Evolutionary conservation across 1,140 invertebrate genomes (phyloP), one percentile per base, ranked within the genome.

Genomic region (Sycophaga agraensis): DNA sequence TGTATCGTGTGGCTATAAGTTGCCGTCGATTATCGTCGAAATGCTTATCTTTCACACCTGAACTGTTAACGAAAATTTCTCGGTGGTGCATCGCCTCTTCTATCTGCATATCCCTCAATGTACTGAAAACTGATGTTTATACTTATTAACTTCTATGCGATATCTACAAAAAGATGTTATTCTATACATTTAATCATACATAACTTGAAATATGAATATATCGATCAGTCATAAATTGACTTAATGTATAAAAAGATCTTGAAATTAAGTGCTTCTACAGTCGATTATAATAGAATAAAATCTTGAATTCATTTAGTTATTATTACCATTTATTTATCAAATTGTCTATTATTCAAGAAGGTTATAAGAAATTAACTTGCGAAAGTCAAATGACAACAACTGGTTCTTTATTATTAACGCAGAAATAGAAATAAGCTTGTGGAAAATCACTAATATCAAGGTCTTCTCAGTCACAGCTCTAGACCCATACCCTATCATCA

Each of bases 71-170:
- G 43, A 56, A 37, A 56, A 55, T 35, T 62, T 22, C 24, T 35
- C 26, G 22, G 19, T 56, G 51, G 11, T 49, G 34, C 69, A 67
- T 65, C 55, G 45, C 65, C 56, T 67, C 70, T 67, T 66, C 63
- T 73, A 70, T 75, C 68, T 73, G 74, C 74, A 76, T 76, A 76
- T 76, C 74, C 69, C 71, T 75, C 67, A 66, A 75, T 75, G 71
- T 76, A 75, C 70, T 67, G 71, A 76, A 65, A 66, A 73, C 67
- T 74, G 70, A 73, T 65, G 62, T 75, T 75, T 76, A 74, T 74
- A 74, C 67, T 73, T 73, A 51, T 72, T 70, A 72, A 71, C 72
- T 76, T 75, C 72, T 75, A 73, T 70, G 57, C 67, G 67, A 69
- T 71, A 73, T 68, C 65, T 74, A 73, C 59, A 64, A 67, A 66